Percentiles rank a stretch among this genome's conserved stretches.
Evolutionary conservation across 1,140 invertebrate species (phyloP).

Genomic region (Armadillidium nasatum): DNA sequence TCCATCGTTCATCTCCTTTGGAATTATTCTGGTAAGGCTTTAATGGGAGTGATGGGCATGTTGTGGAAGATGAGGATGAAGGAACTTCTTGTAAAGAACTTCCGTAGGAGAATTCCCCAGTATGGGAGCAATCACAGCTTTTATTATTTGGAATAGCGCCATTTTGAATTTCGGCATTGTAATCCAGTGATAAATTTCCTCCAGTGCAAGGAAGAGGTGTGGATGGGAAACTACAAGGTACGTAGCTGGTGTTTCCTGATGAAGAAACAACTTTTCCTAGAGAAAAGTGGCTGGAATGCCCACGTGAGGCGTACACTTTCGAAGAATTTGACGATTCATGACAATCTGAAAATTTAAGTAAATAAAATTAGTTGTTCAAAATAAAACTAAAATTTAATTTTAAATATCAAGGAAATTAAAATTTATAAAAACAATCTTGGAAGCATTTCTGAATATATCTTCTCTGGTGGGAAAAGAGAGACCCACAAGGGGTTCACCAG

Average conservation of each 20-base stretch:
- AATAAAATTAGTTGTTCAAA: too few relatives aligned
- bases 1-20: conserved; percentile 25
- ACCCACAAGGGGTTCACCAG: too few relatives aligned
- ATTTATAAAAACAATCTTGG: too few relatives aligned
- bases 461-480: too few relatives aligned
- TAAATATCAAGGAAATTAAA: too few relatives aligned
- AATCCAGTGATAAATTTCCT: background rate
- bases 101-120: background rate
- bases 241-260: background rate
- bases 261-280: background rate
- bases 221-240: background rate
- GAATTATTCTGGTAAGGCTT: background rate
- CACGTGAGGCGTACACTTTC: background rate
- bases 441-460: too few relatives aligned
- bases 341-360: too few relatives aligned
- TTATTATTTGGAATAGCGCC: background rate
- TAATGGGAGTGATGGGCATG: background rate
- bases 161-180: background rate
- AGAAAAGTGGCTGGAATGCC: background rate
- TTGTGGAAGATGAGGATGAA: background rate
- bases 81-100: background rate
- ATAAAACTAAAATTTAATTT: too few relatives aligned
- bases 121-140: background rate
- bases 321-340: too few relatives aligned
- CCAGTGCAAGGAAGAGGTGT: background rate